A percentile compares a stretch with the other conserved stretches of the same genome.
These are phyloP conservation scores for Bungarus multicinctus DNA, from an alignment of 2,113 vertebrate species.

Conservation along the genomic window DNA sequence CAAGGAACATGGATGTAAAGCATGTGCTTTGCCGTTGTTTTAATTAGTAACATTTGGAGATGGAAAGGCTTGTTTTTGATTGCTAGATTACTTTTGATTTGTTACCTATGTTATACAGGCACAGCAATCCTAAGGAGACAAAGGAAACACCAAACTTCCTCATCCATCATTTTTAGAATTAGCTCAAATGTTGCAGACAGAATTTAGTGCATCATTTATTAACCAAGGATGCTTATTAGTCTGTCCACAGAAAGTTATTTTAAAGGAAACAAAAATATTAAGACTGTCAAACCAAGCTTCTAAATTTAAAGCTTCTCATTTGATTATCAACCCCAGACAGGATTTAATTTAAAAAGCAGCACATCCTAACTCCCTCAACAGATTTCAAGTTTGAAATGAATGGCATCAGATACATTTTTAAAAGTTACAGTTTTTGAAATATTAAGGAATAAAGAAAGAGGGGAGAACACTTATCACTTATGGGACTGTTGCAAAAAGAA, in stretches of 20 bases:
- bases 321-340: background rate
- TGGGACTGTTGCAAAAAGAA: background rate
- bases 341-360: background rate
- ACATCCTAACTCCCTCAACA: background rate
- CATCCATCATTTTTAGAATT: background rate
- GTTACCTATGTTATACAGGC: background rate
- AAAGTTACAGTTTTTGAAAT: background rate
- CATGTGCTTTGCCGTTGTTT: background rate
- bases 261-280: constrained; percentile 4
- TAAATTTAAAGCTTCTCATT: constrained; percentile 22
- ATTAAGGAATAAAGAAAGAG: background rate
- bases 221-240: constrained; percentile 2
- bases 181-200: background rate
- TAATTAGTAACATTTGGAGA: background rate
- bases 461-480: background rate
- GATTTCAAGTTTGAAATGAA: background rate
- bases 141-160: background rate
- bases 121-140: background rate
- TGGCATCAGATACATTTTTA: background rate
- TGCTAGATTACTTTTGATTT: background rate
- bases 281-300: background rate
- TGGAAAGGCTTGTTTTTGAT: background rate
- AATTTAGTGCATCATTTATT: background rate
- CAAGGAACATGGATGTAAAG: background rate
- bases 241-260: constrained; percentile 3